Base-by-base conservation (phyloP, 2,888 invertebrate genomes). In the Plebejus melissa region DNA sequence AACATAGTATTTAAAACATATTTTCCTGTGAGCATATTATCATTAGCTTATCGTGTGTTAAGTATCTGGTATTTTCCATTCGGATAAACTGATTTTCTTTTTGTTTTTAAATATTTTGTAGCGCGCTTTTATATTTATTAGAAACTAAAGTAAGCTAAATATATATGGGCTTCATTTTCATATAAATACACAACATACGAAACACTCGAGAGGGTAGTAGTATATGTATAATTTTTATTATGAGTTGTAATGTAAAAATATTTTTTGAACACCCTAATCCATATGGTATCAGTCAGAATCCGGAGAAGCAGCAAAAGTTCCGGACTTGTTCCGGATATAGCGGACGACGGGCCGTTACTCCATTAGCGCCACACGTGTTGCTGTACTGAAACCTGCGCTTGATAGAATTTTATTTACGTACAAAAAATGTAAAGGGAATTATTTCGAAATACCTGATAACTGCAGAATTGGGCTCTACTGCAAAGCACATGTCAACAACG, bases 301-400 rank as follows among this genome's bases (percentile, higher is more conserved):
- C 70, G 70, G 9, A 70, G 3, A 41, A 41, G 41, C n/a, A 70
- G 9, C 38, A 70, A 70, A 70, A 41, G 41, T 41, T 41, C 38
- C 41, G 70, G 38, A 41, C 22, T 38, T 22, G 70, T 41, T 41
- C 38, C 41, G 70, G 38, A 41, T 36, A 58, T 22, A 36, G 46
- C 46, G 16, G 11, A 54, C 16, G 54, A 13, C 13, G 32, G 75
- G 54, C 76, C 75, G 78, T 77, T 76, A 76, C 74, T 77, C 76
- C 76, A 76, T 78, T 79, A 79, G 84, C 82, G 76, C 78, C 83
- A 86, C 85, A 87, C 86, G 85, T 86, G 85, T 85, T 84, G 85
- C 85, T 86, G 82, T 86, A 81, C 78, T 82, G 86, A 86, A 88
- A 88, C 87, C 83, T 83, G 80, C 82, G 74, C 82, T 81, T 82